Evolutionary conservation across 37 sponge, comb jelly and placozoan species (phyloP), one percentile per base, ranked within the genome.

Genomic region (Trichoplax adhaerens): DNA sequence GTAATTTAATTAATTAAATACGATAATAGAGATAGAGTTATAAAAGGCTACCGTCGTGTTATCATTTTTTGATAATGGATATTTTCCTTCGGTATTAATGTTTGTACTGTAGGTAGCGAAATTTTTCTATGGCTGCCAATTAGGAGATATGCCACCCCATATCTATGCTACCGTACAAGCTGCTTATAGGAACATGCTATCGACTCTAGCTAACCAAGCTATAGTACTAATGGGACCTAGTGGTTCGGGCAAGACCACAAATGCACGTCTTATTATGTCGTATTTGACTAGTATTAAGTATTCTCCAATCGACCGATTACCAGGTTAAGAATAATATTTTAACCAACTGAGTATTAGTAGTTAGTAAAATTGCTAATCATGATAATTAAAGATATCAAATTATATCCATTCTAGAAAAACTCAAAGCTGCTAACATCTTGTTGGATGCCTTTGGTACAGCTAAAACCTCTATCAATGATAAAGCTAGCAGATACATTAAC

Each of bases 181-280:
- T 62, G 99, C 99, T 63, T 91, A 97, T 72, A 66, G 76, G 61
- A 72, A 81, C 79, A 88, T 97, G 89, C 64, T 88, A 72, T 73
- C 76, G 50, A 80, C 83, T 0, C 78, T 81, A 53, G 73, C 58
- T 48, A 93, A 97, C 81, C 99, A 97, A 82, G 83, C 93, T 48
- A 69, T 97, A 48, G 78, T 97, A 64, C 73, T 91, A 68, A 85
- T 86, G 85, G 99, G 99, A 0, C 78, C 85, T 48, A 80, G 81
- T 5, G 99, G 99, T 3, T 83, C 93, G 0, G 99, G 99, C 2
- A 97, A 97, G 82, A 85, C 93, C 8, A 87, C 84, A 71, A 86
- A 83, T 53, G 82, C 91, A 4, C 79, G 94, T 4, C 83, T 83
- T 76, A 66, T 93, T 52, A 81, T 87, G 66, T 58, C 80, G 46